These are phyloP conservation scores for Myoxocephalus aenaeus DNA, from an alignment of 2,797 vertebrate genomes.

Conservation along the genomic window DNA sequence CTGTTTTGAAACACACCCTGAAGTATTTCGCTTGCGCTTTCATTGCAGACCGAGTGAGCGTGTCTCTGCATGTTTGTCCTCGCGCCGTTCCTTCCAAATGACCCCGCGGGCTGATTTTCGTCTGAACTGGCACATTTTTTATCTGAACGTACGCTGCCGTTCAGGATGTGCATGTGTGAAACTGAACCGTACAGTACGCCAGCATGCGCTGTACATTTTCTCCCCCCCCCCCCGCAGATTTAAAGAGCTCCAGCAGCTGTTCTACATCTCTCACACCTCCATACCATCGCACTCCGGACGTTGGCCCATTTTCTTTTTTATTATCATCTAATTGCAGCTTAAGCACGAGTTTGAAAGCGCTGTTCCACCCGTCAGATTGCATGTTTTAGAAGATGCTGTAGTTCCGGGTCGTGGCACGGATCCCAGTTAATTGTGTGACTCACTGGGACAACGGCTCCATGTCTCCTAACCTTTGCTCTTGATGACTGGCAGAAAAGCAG, in stretches of 20 bases:
- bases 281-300: slow-evolving; percentile 21
- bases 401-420: slow-evolving; percentile 18
- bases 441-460: slow-evolving; percentile 28
- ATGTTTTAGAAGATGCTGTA: slow-evolving; percentile 18
- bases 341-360: slow-evolving; percentile 6
- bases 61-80: slow-evolving; percentile 28
- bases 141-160: slow-evolving; percentile 8
- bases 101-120: slow-evolving; percentile 38
- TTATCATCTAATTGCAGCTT: slow-evolving; percentile 52
- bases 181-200: slow-evolving; percentile 4
- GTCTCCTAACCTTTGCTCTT: slow-evolving; percentile 54
- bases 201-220: not conserved
- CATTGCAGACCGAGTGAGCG: not conserved
- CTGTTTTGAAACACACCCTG: not conserved
- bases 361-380: not conserved
- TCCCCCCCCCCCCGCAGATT: slow-evolving; percentile 20
- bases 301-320: slow-evolving; percentile 37
- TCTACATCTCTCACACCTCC: slow-evolving; percentile 39
- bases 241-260: slow-evolving; percentile 19
- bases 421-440: slow-evolving; percentile 57
- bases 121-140: slow-evolving; percentile 13
- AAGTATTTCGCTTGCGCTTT: not conserved
- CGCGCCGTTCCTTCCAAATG: slow-evolving; percentile 22
- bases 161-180: slow-evolving; percentile 1
- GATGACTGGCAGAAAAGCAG: slow-evolving; percentile 50